Percentiles rank a stretch among this genome's conserved stretches.
Conservation (phyloP, 1,140 invertebrate genomes). For the Drusus annulatus region DNA sequence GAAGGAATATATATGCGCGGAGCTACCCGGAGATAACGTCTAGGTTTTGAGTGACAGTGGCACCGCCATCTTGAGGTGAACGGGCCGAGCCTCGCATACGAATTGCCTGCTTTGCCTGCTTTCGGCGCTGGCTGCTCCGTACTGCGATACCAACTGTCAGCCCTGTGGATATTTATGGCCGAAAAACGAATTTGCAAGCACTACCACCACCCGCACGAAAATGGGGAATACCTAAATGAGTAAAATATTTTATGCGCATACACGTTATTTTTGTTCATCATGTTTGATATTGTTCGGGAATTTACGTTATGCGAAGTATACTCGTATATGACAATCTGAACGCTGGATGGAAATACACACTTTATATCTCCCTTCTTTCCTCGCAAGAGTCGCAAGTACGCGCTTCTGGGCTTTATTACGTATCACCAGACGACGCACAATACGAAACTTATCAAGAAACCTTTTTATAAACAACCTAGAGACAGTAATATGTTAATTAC, state of each 20-base stretch:
- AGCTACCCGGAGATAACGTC: constrained; percentile 59
- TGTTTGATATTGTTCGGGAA: constrained; percentile 57
- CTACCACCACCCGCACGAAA: constrained; percentile 47
- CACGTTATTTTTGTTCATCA: constrained; percentile 58
- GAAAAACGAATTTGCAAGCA: constrained; percentile 60
- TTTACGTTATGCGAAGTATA: constrained; percentile 24
- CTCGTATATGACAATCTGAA: neutral
- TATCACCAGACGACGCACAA: too few species aligned
- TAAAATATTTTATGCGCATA: constrained; percentile 59
- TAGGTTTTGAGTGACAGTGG: constrained; percentile 60
- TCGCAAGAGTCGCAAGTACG: neutral
- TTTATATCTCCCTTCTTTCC: neutral
- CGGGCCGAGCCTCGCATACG: constrained; percentile 59
- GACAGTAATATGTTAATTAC: too few species aligned
- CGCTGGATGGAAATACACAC: neutral
- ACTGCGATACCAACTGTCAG: constrained; percentile 59
- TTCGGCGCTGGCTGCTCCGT: constrained; percentile 45
- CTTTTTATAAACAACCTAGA: too few species aligned
- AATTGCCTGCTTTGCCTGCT: constrained; percentile 57
- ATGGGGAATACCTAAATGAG: constrained; percentile 57
- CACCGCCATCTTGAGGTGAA: constrained; percentile 60
- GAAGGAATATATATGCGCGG: constrained; percentile 52
- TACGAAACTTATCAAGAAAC: too few species aligned
- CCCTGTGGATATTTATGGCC: constrained; percentile 59
- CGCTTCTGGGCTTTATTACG: too few species aligned